A percentile compares a stretch with the other conserved stretches of the same genome.
These are phyloP conservation scores for Leptoclinus maculatus DNA, from an alignment of 2,797 vertebrate genomes.

Conservation along the genomic window DNA sequence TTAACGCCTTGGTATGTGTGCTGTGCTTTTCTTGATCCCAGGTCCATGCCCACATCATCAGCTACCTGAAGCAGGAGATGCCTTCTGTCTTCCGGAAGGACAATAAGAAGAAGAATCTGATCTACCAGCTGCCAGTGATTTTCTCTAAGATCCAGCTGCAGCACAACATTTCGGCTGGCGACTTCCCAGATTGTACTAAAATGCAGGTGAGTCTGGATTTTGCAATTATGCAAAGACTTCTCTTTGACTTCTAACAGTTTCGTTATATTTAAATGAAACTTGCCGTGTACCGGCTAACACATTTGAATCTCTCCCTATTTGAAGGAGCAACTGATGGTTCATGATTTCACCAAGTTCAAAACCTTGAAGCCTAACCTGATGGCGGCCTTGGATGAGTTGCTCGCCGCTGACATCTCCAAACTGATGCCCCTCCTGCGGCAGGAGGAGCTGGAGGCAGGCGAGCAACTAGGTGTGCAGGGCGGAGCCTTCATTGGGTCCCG, in stretches of 20 bases:
- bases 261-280: not conserved
- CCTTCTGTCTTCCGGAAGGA: conserved; percentile 94
- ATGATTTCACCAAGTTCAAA: conserved; percentile 94
- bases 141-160: conserved; percentile 94
- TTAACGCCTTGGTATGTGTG: not conserved
- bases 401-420: conserved; percentile 89
- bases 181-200: conserved; percentile 93
- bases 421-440: conserved; percentile 94
- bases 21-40: conserved; percentile 54
- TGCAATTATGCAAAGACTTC: not conserved
- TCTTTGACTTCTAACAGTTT: not conserved
- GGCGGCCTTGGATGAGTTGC: conserved; percentile 88
- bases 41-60: conserved; percentile 95
- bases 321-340: conserved; percentile 91
- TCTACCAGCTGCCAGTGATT: conserved; percentile 91
- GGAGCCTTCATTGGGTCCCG: conserved; percentile 91
- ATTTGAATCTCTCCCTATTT: conserved; percentile 1
- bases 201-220: conserved; percentile 89
- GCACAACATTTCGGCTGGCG: conserved; percentile 92
- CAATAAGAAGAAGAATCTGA: conserved; percentile 94
- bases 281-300: not conserved
- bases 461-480: conserved; percentile 88
- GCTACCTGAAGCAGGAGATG: conserved; percentile 95
- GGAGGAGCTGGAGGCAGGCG: conserved; percentile 89
- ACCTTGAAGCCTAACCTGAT: conserved; percentile 90